Conservation (phyloP, 2,888 invertebrate species). For the Platycheirus albimanus region DNA sequence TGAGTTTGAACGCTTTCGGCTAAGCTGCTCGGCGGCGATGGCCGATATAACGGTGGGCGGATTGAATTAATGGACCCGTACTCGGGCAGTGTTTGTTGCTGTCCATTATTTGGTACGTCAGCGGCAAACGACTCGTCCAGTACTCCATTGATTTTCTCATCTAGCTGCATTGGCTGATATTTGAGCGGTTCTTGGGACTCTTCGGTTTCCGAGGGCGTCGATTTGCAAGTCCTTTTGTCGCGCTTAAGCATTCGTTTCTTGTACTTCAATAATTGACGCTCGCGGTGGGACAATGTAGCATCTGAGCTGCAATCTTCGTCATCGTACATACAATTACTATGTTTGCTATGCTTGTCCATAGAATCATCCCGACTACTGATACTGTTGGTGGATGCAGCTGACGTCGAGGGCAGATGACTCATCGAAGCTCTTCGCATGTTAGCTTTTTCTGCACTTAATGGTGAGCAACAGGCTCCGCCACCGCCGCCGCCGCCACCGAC, state of each 20-base stretch:
- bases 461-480: neutral
- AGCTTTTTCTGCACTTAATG: conserved; percentile 14
- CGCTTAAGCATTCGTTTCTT: conserved; percentile 82
- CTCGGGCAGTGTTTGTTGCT: conserved; percentile 71
- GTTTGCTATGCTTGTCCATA: conserved; percentile 59
- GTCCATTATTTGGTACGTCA: conserved; percentile 59
- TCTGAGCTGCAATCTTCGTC: conserved; percentile 71
- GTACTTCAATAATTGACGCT: conserved; percentile 82
- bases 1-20: conserved; percentile 76
- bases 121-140: conserved; percentile 51
- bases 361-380: conserved; percentile 60
- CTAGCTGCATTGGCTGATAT: conserved; percentile 63
- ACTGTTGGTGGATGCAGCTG: conserved; percentile 56
- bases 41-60: conserved; percentile 76
- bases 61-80: conserved; percentile 77
- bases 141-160: conserved; percentile 50
- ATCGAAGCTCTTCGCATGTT: conserved; percentile 51
- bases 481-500: conserved; percentile 21
- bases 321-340: conserved; percentile 74
- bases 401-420: conserved; percentile 66
- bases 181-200: conserved; percentile 47
- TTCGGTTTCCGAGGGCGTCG: conserved; percentile 47
- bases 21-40: conserved; percentile 66
- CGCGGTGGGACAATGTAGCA: conserved; percentile 79
- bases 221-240: conserved; percentile 79